Evolutionary conservation across 2,888 invertebrate genomes (phyloP), one percentile per base, ranked within the genome.

Genomic region (Epinotia ramella): DNA sequence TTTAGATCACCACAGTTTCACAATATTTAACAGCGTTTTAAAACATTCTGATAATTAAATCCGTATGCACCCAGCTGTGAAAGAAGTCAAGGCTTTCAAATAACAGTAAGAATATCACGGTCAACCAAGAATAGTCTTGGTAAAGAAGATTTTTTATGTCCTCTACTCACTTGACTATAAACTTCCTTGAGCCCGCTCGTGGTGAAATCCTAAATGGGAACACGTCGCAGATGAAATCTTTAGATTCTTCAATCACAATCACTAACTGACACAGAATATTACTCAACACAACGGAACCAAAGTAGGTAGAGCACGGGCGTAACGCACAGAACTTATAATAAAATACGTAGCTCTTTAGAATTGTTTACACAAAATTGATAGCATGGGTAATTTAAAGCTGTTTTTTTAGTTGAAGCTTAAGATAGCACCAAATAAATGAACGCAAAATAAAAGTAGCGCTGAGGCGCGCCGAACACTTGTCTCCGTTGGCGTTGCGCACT

Each of bases 171-270:
- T 91, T 91, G 93, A 87, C 94, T 89, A 90, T 94, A 94, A 87
- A 94, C 86, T 92, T 93, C 93, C 92, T 94, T 94, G 86, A 94
- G 91, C 93, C 94, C 94, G 92, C 92, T 94, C 94, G 94, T 94
- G 94, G 87, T 94, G 94, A 94, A 94, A 93, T 94, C 93, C 92
- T 84, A 91, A 93, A 89, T 88, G 89, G 91, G 89, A 90, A 91
- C 93, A 93, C 91, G 91, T 90, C 91, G 88, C 83, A 92, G 88
- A 93, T 88, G 88, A 93, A 93, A 93, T 90, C 86, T 91, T 92
- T 87, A 80, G 89, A 90, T 89, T 92, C 90, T 91, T 92, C 91
- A 91, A 92, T 88, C 92, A 93, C 91, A 90, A 91, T 85, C 92
- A 93, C 93, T 91, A 90, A 92, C 91, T 91, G 90, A 88, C 93